Percentiles rank a stretch among this genome's conserved stretches.
Conservation (phyloP, 2,888 invertebrate genomes). For the Trachelus troglodyta region DNA sequence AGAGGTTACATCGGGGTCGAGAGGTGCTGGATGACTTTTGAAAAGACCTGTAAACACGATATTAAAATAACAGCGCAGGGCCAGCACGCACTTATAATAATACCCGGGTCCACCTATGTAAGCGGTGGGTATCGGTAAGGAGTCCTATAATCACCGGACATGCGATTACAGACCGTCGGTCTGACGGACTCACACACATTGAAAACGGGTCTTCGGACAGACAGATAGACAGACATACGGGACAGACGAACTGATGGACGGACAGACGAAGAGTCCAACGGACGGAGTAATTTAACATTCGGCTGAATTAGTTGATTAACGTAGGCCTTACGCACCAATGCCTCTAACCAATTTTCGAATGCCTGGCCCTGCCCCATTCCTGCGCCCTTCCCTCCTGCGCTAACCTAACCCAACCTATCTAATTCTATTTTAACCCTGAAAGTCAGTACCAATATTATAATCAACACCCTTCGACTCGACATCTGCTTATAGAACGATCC, state of each 20-base stretch:
- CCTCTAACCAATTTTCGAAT: slow-evolving; percentile 23
- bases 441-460: too few relatives aligned
- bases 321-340: slow-evolving; percentile 27
- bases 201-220: neutral
- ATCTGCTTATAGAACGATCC: too few relatives aligned
- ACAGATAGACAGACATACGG: slow-evolving; percentile 28
- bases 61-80: slow-evolving; percentile 14
- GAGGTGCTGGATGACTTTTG: too few relatives aligned
- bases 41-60: slow-evolving; percentile 4
- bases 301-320: slow-evolving; percentile 50
- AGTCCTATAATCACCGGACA: slow-evolving; percentile 53
- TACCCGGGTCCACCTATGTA: slow-evolving; percentile 40
- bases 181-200: slow-evolving; percentile 5
- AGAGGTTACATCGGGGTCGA: too few relatives aligned
- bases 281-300: slow-evolving; percentile 47
- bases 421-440: too few relatives aligned
- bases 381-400: neutral
- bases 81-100: slow-evolving; percentile 44
- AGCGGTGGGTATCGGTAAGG: slow-evolving; percentile 40
- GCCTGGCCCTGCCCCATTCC: slow-evolving; percentile 13
- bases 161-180: slow-evolving; percentile 40
- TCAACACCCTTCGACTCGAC: too few relatives aligned
- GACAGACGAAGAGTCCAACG: slow-evolving; percentile 34
- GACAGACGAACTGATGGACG: slow-evolving; percentile 36
- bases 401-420: neutral